phyloP scores from a whole-genome alignment of 2,797 vertebrate genomes.

The Balearica regulorum region DNA sequence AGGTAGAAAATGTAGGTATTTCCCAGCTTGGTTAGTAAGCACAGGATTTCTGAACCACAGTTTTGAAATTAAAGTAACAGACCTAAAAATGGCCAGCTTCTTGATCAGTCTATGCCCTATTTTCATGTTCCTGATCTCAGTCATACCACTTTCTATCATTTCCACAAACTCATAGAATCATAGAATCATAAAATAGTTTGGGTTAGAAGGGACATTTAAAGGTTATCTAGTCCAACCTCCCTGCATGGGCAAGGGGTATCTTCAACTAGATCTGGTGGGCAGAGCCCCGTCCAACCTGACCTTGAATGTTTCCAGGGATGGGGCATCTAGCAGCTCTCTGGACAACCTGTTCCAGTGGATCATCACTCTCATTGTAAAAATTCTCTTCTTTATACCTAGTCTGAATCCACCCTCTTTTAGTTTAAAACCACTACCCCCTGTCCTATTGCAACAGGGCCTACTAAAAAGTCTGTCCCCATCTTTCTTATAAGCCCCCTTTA shows the following conservation, averaged over 20 bases:
- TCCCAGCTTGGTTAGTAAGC: background rate
- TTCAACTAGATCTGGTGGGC: background rate
- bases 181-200: too few relatives aligned
- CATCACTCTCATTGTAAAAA: background rate
- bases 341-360: too few relatives aligned
- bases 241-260: background rate
- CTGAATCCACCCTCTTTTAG: background rate
- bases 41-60: background rate
- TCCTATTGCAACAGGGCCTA: too few relatives aligned
- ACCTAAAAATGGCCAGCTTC: background rate
- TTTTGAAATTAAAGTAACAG: background rate
- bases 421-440: background rate
- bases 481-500: background rate
- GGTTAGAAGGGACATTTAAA: too few relatives aligned
- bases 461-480: background rate
- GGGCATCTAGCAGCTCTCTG: background rate
- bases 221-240: background rate
- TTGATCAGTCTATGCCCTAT: background rate
- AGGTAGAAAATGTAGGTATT: background rate
- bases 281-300: background rate
- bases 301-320: background rate
- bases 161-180: background rate
- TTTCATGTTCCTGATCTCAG: background rate
- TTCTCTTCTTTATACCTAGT: background rate
- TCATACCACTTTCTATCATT: background rate